Evolutionary conservation across 2,113 vertebrate species (phyloP).

Genomic region (Gavia stellata): DNA sequence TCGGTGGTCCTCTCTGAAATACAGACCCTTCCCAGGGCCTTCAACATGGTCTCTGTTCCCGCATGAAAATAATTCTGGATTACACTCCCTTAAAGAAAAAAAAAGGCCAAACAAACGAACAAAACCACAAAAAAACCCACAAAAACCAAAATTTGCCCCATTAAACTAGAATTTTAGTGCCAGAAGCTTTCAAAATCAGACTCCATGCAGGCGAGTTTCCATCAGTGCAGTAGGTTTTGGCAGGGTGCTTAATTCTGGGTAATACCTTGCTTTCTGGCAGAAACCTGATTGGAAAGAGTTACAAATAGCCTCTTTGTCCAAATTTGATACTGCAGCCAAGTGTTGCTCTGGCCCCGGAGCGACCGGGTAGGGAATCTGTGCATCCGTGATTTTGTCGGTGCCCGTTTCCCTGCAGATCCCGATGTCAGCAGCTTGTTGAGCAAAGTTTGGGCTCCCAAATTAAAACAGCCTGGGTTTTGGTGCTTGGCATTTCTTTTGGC

Average conservation of each 20-base stretch:
- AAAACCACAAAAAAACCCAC: not conserved
- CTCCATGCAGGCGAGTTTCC: not conserved
- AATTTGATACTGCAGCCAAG: not conserved
- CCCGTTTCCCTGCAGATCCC: not conserved
- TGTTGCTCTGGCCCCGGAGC: not conserved
- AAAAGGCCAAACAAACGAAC: no score
- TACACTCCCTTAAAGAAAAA: not conserved
- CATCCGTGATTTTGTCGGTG: not conserved
- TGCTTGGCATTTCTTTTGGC: not conserved
- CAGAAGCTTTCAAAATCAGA: not conserved
- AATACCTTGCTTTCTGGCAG: not conserved
- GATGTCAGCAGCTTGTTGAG: rapidly evolving
- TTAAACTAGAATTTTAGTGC: not conserved
- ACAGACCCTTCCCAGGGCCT: not conserved
- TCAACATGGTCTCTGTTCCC: not conserved
- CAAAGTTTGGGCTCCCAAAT: not conserved
- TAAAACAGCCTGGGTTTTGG: not conserved
- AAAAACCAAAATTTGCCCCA: rapidly evolving
- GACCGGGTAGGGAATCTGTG: not conserved
- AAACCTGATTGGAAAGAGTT: not conserved
- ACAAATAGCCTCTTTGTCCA: not conserved
- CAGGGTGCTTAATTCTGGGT: not conserved
- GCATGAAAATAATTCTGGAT: not conserved
- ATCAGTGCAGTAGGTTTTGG: not conserved
- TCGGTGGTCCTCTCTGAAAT: not conserved